Base-by-base conservation (phyloP, 1,140 invertebrate species). In the Diprion similis region DNA sequence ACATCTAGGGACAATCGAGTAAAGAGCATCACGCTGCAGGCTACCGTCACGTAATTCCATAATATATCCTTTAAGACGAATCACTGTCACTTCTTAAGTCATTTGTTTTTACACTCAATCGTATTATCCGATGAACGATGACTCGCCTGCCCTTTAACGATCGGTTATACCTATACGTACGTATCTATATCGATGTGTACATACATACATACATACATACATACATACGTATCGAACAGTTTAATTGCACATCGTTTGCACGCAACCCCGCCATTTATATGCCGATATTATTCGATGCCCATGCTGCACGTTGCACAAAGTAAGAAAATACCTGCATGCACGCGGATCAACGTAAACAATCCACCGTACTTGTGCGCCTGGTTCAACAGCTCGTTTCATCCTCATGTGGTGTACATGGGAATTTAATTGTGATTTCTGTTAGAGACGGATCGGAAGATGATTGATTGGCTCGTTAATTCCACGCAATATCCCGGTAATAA, bases 341-440 rank as follows among this genome's bases (percentile, higher is more conserved):
- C 51, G 24, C 11, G 11, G 51, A 8, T 13, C 51, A 13, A 13
- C 51, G 9, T 13, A 15, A 13, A 13, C 51, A 59, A 59, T 15
- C 11, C 4, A 59, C 51, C 51, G 51, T 9, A 37, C 24, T 37
- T 37, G 24, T 6, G 24, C 2, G 24, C 24, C 24, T 6, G 24
- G 24, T 37, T 37, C 24, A 37, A 37, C 2, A 37, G 2, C 24
- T 59, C n/a, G 51, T 59, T 59, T 59, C n/a, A 13, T 59, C 51
- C 51, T 59, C 51, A 15, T 59, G 3, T 17, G 51, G 11, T 13
- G 9, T 13, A 59, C 51, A 59, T 6, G 51, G 7, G 51, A 6
- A 17, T 59, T 59, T 59, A 17, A 59, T 59, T 59, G 51, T 59
- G 51, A 59, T 59, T 59, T 59, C 51, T 59, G n/a, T 59, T 13